These are phyloP conservation scores for Terebella lapidaria DNA, from an alignment of 2,888 invertebrate species.

Conservation along the genomic window DNA sequence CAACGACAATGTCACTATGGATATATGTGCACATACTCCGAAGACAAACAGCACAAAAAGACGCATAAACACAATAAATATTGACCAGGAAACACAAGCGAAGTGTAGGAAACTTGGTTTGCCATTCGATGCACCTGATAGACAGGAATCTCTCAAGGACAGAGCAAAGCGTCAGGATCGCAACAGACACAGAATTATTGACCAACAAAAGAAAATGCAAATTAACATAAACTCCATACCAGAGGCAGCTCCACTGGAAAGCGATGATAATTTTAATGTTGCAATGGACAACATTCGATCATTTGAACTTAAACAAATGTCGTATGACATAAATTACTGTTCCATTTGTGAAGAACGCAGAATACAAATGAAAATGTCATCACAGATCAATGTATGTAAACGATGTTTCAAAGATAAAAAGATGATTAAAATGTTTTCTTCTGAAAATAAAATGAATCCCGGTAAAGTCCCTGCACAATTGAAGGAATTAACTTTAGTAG, in stretches of 20 bases:
- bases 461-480: neutral
- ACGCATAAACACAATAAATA: too few species aligned
- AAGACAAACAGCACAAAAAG: too few species aligned
- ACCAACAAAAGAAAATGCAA: neutral
- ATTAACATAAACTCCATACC: too few species aligned
- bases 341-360: constrained; percentile 4
- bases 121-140: neutral
- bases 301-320: constrained; percentile 22
- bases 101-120: neutral
- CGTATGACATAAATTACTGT: constrained; percentile 16
- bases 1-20: too few species aligned
- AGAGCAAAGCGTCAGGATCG: neutral
- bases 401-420: neutral
- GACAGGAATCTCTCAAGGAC: neutral
- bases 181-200: neutral
- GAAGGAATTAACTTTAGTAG: neutral
- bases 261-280: neutral
- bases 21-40: too few species aligned
- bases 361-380: neutral
- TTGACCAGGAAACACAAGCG: too few species aligned
- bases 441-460: neutral
- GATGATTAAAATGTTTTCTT: neutral
- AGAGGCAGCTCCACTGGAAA: too few species aligned
- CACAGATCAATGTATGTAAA: neutral
- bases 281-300: neutral